Evolutionary conservation across 2,797 vertebrate genomes (phyloP), one percentile per base, ranked within the genome.

Genomic region (Rhinella marina): DNA sequence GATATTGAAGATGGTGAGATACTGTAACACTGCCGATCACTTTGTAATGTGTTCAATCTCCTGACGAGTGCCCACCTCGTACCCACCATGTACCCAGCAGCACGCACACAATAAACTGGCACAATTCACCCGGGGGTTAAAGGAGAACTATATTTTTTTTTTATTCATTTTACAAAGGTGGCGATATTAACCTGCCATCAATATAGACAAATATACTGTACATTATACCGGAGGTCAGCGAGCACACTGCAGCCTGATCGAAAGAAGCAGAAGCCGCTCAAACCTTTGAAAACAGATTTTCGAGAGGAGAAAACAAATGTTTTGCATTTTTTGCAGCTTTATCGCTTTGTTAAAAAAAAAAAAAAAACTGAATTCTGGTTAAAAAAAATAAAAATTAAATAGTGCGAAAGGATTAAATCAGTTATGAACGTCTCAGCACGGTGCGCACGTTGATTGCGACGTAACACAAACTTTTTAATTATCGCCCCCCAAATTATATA

Each of bases 121-220:
- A 75, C 17, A 48, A 73, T 0, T 9, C 7, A n/a, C 41, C 21
- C 73, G 11, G 41, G 16, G 29, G 16, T 94, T 94, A 95, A 95
- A 96, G 94, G 93, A 93, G 94, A 96, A 93, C 93, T 94, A 87
- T 91, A 94, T 95, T 95, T 95, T 21, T 32, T 29, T 86, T 86
- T 96, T 96, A 96, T 96, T 96, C 93, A 95, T 93, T 96, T 96
- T 96, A 96, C 95, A 96, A 95, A 96, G 94, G 94, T 91, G 93
- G 93, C 91, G 92, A 92, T 94, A 93, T 93, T 93, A 93, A 94
- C 92, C 93, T 92, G 94, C 93, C 91, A 91, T 91, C 88, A 94
- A 95, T 95, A 95, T 95, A 95, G 94, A 95, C 95, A 96, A 95
- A 94, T 93, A 93, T 93, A 94, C 94, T 96, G 93, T 95, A 95